These are phyloP conservation scores for Rhaphigaster nebulosa DNA, from an alignment of 2,888 invertebrate genomes.

Conservation along the genomic window DNA sequence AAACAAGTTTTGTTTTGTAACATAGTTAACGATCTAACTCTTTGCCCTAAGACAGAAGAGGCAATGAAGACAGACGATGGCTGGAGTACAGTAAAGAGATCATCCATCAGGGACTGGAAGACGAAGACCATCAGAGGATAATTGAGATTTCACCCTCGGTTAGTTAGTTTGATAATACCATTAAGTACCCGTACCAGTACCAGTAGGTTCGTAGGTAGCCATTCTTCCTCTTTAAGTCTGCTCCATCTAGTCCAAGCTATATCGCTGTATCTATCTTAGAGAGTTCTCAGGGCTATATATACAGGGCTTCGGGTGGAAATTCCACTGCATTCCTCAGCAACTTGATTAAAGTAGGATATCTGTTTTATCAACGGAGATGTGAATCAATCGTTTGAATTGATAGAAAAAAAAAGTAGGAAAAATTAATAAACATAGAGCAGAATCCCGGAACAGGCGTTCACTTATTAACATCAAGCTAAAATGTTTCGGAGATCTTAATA, in stretches of 20 bases:
- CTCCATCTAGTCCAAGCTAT: background rate
- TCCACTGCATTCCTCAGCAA: background rate
- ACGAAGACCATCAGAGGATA: background rate
- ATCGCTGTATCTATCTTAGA: background rate
- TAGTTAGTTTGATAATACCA: background rate
- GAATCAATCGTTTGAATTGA: background rate
- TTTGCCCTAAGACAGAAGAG: background rate
- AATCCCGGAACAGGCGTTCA: no score
- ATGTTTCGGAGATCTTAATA: no score
- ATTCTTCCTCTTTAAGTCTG: conserved; percentile 37
- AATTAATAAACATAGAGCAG: no score
- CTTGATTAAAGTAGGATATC: background rate
- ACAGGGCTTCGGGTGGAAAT: background rate
- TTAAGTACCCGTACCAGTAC: background rate
- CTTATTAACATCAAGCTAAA: no score
- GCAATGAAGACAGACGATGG: background rate
- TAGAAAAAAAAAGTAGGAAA: no score
- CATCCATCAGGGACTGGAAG: background rate
- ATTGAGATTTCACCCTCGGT: conserved; percentile 34
- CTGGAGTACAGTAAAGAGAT: background rate
- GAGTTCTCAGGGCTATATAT: background rate
- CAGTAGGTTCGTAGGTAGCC: background rate
- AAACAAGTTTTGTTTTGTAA: background rate
- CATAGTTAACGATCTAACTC: background rate
- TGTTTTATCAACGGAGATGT: background rate